A percentile compares a stretch with the other conserved stretches of the same genome.
phyloP scores from a whole-genome alignment of 1,140 invertebrate genomes.

The Leucophenga varia region DNA sequence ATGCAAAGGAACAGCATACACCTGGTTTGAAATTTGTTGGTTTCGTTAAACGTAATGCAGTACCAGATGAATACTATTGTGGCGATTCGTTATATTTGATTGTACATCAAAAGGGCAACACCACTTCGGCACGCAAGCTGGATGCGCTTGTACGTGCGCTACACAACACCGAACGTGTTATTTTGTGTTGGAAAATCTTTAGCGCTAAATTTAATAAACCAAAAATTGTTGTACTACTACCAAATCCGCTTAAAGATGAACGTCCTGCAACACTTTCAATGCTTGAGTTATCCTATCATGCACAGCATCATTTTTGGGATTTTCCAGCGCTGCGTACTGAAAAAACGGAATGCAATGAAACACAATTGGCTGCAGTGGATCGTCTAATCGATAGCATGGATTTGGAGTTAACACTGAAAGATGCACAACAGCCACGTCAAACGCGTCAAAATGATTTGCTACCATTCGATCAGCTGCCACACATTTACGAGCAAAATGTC shows the following conservation, averaged over 20 bases:
- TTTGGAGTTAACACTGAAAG: conserved; percentile 24
- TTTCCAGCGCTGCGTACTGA: conserved; percentile 35
- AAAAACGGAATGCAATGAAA: conserved; percentile 33
- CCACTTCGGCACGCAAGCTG: conserved; percentile 34
- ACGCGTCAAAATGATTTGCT: conserved; percentile 34
- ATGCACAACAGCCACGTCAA: conserved; percentile 27
- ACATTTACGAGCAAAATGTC: conserved; percentile 42
- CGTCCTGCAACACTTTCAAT: conserved; percentile 36
- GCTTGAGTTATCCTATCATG: conserved; percentile 44
- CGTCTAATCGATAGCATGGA: conserved; percentile 44
- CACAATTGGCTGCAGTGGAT: conserved; percentile 41
- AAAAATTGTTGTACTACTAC: conserved; percentile 38
- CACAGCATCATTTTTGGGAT: conserved; percentile 46
- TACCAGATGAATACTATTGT: conserved; percentile 41
- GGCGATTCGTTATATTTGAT: conserved; percentile 42
- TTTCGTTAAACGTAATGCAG: conserved; percentile 31
- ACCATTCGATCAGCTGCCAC: conserved; percentile 37
- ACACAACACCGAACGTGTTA: conserved; percentile 19
- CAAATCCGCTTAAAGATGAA: conserved; percentile 28
- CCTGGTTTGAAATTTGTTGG: conserved; percentile 42
- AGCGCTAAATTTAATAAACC: conserved; percentile 38
- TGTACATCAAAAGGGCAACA: conserved; percentile 33
- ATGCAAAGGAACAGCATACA: conserved; percentile 22
- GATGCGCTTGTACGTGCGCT: conserved; percentile 42
- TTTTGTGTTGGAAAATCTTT: conserved; percentile 47